Percentiles rank a stretch among this genome's conserved stretches.
These are phyloP conservation scores for Stegostoma tigrinum DNA, from an alignment of 2,113 vertebrate genomes.

Conservation along the genomic window DNA sequence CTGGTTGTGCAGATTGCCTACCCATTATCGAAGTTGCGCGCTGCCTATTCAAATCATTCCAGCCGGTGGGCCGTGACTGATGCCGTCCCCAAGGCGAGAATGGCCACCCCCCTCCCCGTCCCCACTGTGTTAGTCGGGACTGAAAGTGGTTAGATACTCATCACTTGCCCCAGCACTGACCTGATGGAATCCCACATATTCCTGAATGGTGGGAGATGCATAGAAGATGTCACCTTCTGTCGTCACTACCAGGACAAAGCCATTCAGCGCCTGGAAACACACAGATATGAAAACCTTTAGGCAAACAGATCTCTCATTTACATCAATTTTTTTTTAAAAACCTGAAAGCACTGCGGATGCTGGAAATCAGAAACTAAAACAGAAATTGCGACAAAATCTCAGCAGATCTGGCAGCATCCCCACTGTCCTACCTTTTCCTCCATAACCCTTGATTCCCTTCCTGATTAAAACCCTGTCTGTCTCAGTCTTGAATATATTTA, in stretches of 20 bases:
- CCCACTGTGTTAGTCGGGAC: not conserved
- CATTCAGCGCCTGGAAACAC: not conserved
- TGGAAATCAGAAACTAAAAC: no score
- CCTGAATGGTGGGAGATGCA: not conserved
- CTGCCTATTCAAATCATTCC: not conserved
- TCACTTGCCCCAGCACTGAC: not conserved
- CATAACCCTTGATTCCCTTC: no score
- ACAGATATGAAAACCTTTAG: not conserved
- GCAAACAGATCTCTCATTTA: not conserved
- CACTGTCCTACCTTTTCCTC: no score
- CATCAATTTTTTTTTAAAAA: no score
- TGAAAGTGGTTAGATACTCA: not conserved
- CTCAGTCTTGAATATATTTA: no score
- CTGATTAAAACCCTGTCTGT: no score
- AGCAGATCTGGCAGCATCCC: no score
- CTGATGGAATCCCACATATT: conserved; percentile 5
- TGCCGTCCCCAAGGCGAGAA: not conserved
- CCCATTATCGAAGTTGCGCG: not conserved
- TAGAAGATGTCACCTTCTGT: conserved; percentile 31
- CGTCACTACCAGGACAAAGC: conserved; percentile 7
- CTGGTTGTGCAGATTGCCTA: not conserved
- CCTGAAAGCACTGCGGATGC: no score
- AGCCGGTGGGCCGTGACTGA: not conserved
- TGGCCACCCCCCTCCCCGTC: not conserved
- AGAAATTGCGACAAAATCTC: no score